Evolutionary conservation across 2,797 vertebrate genomes (phyloP).

Genomic region (Argyrosomus regius): DNA sequence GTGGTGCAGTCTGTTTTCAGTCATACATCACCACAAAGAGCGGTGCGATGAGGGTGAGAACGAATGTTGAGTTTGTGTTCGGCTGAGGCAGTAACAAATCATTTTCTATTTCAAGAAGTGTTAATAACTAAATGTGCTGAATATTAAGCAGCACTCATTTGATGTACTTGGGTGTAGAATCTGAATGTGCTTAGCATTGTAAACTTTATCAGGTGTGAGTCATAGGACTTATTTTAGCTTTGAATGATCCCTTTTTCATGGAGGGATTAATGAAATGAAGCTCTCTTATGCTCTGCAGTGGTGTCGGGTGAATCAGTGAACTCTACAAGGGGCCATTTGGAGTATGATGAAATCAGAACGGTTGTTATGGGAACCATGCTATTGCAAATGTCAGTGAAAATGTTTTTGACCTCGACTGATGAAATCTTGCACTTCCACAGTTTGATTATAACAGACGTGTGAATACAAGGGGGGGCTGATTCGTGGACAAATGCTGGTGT

Average conservation of each 20-base stretch:
- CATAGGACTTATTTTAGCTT: slow-evolving; percentile 14
- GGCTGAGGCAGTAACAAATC: background rate
- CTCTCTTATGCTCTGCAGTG: slow-evolving; percentile 20
- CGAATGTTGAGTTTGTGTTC: slow-evolving; percentile 3
- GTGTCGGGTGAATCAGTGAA: slow-evolving; percentile 34
- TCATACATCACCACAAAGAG: slow-evolving; percentile 1
- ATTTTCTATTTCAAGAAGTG: background rate
- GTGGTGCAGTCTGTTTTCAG: slow-evolving; percentile 13
- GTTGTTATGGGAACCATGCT: slow-evolving; percentile 80
- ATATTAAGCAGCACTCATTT: background rate
- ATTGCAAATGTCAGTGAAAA: slow-evolving; percentile 74
- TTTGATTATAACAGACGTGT: slow-evolving; percentile 32
- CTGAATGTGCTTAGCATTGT: background rate
- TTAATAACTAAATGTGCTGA: background rate
- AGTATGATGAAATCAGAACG: slow-evolving; percentile 50
- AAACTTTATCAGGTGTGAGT: slow-evolving; percentile 24
- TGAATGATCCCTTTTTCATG: slow-evolving; percentile 44
- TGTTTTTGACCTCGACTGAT: slow-evolving; percentile 66
- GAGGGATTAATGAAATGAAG: slow-evolving; percentile 29
- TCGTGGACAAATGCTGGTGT: background rate
- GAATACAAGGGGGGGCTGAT: background rate
- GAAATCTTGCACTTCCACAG: slow-evolving; percentile 44
- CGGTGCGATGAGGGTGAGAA: background rate
- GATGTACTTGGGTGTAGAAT: background rate
- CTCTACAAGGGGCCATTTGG: slow-evolving; percentile 38